phyloP scores from a whole-genome alignment of 2,888 invertebrate species.

The Caenorhabditis doughertyi region DNA sequence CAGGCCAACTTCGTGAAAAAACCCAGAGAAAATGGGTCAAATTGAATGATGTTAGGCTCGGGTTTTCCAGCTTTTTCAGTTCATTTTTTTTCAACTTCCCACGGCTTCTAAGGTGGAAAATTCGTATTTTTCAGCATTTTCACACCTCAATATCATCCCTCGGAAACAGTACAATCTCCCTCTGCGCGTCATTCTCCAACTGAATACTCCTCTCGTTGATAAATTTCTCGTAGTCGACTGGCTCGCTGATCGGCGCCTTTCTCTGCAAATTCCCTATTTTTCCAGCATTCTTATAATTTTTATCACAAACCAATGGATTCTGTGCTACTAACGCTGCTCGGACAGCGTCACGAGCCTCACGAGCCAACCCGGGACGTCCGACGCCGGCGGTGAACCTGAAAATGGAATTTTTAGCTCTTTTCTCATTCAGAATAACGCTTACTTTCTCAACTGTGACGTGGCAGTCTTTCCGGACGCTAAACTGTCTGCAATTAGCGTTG shows the following conservation, averaged over 20 bases:
- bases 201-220: conserved; percentile 78
- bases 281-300: neutral
- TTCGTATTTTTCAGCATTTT: neutral
- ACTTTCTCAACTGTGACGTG: conserved; percentile 72
- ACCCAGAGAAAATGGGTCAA: too few species aligned
- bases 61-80: neutral
- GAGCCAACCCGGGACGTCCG: conserved; percentile 79
- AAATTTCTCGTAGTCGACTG: conserved; percentile 81
- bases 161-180: conserved; percentile 81
- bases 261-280: conserved; percentile 70
- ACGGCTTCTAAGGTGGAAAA: too few species aligned
- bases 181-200: conserved; percentile 80
- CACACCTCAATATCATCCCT: conserved; percentile 80
- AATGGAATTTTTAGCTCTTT: conserved; percentile 1
- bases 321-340: conserved; percentile 75
- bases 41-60: too few species aligned
- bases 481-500: conserved; percentile 71
- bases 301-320: conserved; percentile 76
- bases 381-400: conserved; percentile 80
- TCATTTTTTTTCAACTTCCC: neutral
- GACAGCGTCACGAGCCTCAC: conserved; percentile 81
- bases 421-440: conserved; percentile 3
- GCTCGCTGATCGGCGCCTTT: conserved; percentile 76
- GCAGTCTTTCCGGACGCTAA: conserved; percentile 67
- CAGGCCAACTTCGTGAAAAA: too few species aligned